These are phyloP conservation scores for Fabriciana adippe DNA, from an alignment of 2,888 invertebrate species.

Conservation along the genomic window DNA sequence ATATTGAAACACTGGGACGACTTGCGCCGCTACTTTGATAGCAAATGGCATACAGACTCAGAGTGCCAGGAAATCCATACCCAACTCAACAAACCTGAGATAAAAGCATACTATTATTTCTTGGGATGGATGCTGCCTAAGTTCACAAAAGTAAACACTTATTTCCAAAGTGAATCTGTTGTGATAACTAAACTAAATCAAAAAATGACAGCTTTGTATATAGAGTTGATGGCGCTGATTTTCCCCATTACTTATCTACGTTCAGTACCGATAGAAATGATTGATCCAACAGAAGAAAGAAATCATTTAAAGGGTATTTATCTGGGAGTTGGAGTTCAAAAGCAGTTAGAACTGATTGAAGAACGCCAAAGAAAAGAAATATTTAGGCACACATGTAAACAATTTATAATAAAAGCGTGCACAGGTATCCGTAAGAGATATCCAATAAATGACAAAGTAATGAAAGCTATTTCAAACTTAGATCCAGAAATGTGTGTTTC, in stretches of 20 bases:
- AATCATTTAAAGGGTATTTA: constrained; percentile 15
- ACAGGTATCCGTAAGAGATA: constrained; percentile 4
- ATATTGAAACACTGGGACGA: constrained; percentile 49
- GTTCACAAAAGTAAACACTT: constrained; percentile 21
- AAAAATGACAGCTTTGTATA: constrained; percentile 12
- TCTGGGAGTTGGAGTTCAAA: constrained; percentile 13
- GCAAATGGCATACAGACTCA: constrained; percentile 29
- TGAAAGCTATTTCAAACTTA: not conserved
- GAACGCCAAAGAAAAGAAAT: not conserved
- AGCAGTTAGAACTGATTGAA: constrained; percentile 14
- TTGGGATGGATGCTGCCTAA: constrained; percentile 34
- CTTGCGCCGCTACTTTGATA: constrained; percentile 35
- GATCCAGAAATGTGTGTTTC: no score
- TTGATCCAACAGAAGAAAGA: constrained; percentile 24
- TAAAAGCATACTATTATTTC: constrained; percentile 32
- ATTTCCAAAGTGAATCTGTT: constrained; percentile 25
- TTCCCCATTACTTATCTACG: no score
- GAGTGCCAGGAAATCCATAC: constrained; percentile 18
- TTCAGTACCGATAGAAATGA: not conserved
- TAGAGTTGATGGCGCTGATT: not conserved
- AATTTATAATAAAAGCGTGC: not conserved
- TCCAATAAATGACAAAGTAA: constrained; percentile 2
- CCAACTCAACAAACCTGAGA: constrained; percentile 17
- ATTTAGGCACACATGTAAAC: not conserved
- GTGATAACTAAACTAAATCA: constrained; percentile 15